phyloP scores from a whole-genome alignment of 2,888 invertebrate genomes.

The Julus scandinavius region DNA sequence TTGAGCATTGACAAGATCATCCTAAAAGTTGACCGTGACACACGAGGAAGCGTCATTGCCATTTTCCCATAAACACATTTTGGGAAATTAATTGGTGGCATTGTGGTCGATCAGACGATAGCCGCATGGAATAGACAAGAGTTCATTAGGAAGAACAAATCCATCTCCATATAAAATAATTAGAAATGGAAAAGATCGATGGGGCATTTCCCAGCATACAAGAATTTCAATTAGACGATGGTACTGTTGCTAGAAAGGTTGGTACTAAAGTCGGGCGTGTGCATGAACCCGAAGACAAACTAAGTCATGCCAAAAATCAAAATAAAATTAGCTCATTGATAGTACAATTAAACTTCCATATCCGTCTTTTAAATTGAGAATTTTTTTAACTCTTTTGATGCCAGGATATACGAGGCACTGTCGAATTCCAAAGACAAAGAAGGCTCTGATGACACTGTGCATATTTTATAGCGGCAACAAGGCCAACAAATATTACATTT shows the following conservation, averaged over 20 bases:
- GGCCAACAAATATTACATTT: background rate
- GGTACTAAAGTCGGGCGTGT: too few species aligned
- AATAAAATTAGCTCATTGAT: too few species aligned
- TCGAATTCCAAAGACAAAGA: too few species aligned
- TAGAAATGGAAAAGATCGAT: background rate
- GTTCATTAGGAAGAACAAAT: constrained; percentile 6
- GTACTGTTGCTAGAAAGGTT: too few species aligned
- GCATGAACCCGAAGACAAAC: too few species aligned
- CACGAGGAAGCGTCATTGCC: background rate
- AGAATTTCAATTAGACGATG: too few species aligned
- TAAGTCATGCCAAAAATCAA: too few species aligned
- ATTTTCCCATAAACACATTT: constrained; percentile 41
- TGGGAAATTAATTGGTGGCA: constrained; percentile 29
- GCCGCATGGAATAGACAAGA: constrained; percentile 22
- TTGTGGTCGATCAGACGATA: constrained; percentile 13
- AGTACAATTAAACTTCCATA: too few species aligned
- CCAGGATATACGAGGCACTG: too few species aligned
- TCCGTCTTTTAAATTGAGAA: too few species aligned
- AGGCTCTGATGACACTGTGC: background rate
- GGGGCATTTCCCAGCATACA: too few species aligned
- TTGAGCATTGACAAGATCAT: background rate
- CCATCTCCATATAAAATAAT: constrained; percentile 26
- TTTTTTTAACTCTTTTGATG: too few species aligned
- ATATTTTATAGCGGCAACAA: background rate
- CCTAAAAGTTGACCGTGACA: constrained; percentile 2